These are phyloP conservation scores for Trissolcus basalis DNA, from an alignment of 1,140 invertebrate species.

Conservation along the genomic window DNA sequence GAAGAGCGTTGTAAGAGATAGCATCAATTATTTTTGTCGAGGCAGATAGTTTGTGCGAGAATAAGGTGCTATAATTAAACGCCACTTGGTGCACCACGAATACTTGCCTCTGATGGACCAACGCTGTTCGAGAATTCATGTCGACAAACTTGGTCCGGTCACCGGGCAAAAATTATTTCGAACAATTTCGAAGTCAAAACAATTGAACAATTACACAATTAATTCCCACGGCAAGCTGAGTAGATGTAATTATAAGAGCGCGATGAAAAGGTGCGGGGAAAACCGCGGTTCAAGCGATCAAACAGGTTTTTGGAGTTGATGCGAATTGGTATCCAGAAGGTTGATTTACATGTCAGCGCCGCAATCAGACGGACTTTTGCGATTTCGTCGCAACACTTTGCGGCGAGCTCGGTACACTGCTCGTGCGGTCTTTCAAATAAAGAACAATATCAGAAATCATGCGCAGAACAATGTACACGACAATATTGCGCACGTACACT, in stretches of 20 bases:
- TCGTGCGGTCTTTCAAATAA: conserved; percentile 11
- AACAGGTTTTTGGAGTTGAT: not conserved
- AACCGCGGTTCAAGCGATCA: not conserved
- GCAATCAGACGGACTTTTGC: too few relatives aligned
- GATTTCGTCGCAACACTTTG: not conserved
- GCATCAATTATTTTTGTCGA: conserved; percentile 14
- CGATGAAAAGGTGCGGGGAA: not conserved
- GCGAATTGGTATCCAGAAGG: too few relatives aligned
- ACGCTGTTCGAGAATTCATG: not conserved
- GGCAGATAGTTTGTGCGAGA: not conserved
- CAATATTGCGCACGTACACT: conserved; percentile 16
- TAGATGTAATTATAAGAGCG: not conserved
- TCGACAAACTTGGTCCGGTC: conserved; percentile 4
- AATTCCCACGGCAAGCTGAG: not conserved
- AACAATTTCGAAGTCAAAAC: not conserved
- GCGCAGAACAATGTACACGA: conserved; percentile 9
- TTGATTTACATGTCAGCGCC: conserved; percentile 6
- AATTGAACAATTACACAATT: too few relatives aligned
- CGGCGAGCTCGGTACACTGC: not conserved
- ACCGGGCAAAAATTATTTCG: not conserved
- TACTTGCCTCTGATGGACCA: conserved; percentile 18
- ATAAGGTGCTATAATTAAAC: conserved; percentile 24
- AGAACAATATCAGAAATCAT: not conserved
- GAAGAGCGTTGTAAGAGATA: not conserved
- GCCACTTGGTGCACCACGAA: not conserved